Conservation (phyloP, 64 coral and sea anemone genomes). For the Anthopleura sola region DNA sequence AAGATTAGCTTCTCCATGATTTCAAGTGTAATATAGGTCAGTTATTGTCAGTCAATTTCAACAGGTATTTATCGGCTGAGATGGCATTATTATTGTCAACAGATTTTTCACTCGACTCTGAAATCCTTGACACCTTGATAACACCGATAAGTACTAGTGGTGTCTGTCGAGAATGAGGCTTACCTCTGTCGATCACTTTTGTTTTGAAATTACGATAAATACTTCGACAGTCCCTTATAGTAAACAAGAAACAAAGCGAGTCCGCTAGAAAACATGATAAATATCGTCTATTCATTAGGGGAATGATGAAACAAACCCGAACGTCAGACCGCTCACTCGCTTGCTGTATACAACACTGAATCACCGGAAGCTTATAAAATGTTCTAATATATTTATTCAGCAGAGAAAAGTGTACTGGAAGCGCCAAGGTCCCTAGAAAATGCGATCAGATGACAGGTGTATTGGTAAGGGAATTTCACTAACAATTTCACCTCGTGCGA, state of each 20-base stretch:
- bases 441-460: background rate
- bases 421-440: background rate
- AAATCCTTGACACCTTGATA: background rate
- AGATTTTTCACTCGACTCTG: background rate
- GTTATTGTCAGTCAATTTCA: constrained; percentile 13
- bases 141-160: background rate
- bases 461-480: background rate
- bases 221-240: background rate
- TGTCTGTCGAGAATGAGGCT: background rate
- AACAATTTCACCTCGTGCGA: constrained; percentile 4
- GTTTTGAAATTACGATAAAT: constrained; percentile 12
- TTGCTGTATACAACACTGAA: background rate
- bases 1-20: background rate
- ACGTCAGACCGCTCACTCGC: background rate
- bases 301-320: background rate
- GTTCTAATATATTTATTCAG: constrained; percentile 11
- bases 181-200: background rate
- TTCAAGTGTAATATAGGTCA: background rate
- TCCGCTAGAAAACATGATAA: background rate
- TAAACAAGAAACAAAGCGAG: constrained; percentile 11
- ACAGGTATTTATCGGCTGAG: constrained; percentile 9
- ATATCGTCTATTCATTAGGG: background rate
- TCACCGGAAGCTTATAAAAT: constrained; percentile 14
- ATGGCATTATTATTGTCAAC: background rate
- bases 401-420: background rate